Conservation (phyloP, 2,888 invertebrate species). For the Callosobruchus maculatus region DNA sequence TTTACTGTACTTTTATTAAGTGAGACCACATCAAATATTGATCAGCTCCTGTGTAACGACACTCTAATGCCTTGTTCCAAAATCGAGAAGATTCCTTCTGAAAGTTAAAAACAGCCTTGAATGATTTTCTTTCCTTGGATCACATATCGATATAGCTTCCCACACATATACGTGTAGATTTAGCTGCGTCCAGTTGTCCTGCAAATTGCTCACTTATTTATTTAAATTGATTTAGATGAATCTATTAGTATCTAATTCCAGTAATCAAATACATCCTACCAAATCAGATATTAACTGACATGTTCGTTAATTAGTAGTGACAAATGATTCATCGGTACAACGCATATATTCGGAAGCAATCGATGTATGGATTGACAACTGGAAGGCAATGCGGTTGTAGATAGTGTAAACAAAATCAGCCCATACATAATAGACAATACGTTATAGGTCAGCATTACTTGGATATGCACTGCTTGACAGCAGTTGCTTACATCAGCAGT, state of each 20-base stretch:
- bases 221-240: not conserved
- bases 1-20: too few relatives aligned
- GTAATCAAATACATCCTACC: not conserved
- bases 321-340: not conserved
- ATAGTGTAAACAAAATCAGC: not conserved
- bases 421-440: not conserved
- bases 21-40: too few relatives aligned
- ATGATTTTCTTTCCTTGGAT: too few relatives aligned
- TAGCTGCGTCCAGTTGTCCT: too few relatives aligned
- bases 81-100: too few relatives aligned
- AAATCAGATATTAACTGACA: not conserved
- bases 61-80: too few relatives aligned
- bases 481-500: too few relatives aligned
- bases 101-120: too few relatives aligned
- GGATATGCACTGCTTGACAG: not conserved
- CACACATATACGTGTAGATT: too few relatives aligned
- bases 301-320: not conserved
- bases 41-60: too few relatives aligned
- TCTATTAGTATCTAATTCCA: not conserved
- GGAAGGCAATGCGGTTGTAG: not conserved
- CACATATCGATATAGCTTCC: too few relatives aligned
- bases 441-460: not conserved
- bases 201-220: too few relatives aligned
- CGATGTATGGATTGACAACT: not conserved
- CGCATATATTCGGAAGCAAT: not conserved